Evolutionary conservation across 1,140 invertebrate species (phyloP).

Genomic region (Drosophila subobscura): DNA sequence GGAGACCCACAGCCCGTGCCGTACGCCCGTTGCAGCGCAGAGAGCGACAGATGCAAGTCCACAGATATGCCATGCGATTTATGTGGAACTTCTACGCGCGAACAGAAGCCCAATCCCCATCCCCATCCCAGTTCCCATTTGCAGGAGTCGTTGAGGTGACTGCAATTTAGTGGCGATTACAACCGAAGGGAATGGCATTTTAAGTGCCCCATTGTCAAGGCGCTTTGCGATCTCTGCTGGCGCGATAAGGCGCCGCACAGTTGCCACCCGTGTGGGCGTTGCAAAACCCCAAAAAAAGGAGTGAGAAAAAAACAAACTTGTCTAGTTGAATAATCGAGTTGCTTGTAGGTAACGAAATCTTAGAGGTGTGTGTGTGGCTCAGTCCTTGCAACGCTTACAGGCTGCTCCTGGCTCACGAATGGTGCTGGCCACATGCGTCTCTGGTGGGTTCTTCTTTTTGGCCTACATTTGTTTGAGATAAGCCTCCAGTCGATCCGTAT

Average conservation of each 20-base stretch:
- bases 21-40: conserved; percentile 25
- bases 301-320: conserved; percentile 1
- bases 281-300: conserved; percentile 13
- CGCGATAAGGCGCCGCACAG: conserved; percentile 48
- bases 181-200: conserved; percentile 71
- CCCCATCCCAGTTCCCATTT: conserved; percentile 1
- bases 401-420: conserved; percentile 10
- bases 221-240: conserved; percentile 52
- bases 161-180: conserved; percentile 80
- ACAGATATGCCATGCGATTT: conserved; percentile 71
- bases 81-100: conserved; percentile 58
- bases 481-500: conserved; percentile 55
- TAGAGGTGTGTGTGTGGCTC: neutral
- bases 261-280: conserved; percentile 67
- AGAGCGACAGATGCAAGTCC: conserved; percentile 59
- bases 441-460: conserved; percentile 36
- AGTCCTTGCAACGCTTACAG: conserved; percentile 34
- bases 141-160: conserved; percentile 32
- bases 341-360: too few relatives aligned
- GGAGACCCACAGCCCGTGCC: conserved; percentile 21
- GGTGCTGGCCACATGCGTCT: conserved; percentile 19
- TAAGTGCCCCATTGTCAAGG: conserved; percentile 78
- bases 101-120: conserved; percentile 57
- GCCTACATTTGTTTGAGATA: conserved; percentile 67
- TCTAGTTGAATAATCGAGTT: conserved; percentile 8